Base-by-base conservation (phyloP, 2,888 invertebrate genomes). In the Drymonia ruficornis region DNA sequence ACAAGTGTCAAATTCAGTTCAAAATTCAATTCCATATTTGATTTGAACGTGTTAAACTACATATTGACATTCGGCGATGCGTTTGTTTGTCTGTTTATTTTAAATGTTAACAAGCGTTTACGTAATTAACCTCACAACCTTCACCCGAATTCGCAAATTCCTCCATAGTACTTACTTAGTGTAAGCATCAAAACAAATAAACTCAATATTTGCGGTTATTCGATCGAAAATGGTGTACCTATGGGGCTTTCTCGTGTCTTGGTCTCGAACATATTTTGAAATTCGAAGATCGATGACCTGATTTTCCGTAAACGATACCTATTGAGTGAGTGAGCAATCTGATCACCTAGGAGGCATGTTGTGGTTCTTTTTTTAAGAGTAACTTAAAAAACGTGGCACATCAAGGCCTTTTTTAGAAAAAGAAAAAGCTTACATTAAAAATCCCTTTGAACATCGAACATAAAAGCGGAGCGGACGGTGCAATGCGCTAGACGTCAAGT, bases 401-500 rank as follows among this genome's bases (percentile, higher is more conserved):
- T 31, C 12, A 11, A 11, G 31, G 1, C 31, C 31, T 2, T 11
- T 31, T 31, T 31, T 11, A 11, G 9, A 11, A 11, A 11, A 31
- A 31, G 11, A 12, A 31, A 31, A 8, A 31, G 11, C 1, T 31
- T 11, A 31, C 11, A 23, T 23, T 23, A 23, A 31, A 31, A 31
- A 31, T 12, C 31, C 12, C 31, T 36, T 36, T 36, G 36, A 36
- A 56, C 43, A 36, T 15, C n/a, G 23, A 19, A 45, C 53, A 45
- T 28, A 45, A 45, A 45, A 45, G 28, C 23, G 18, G 12, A 11
- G 38, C 38, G 16, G 9, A 16, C 6, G 28, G 23, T 28, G 28
- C 45, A 16, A 34, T 31, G 12, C 31, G 16, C 47, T 23, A 47
- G 63, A 65, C 71, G 66, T 64, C 47, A 61, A 70, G 72, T 70